Percentiles rank a stretch among this genome's conserved stretches.
Conservation (phyloP, 2,113 vertebrate species). For the Camelus bactrianus region DNA sequence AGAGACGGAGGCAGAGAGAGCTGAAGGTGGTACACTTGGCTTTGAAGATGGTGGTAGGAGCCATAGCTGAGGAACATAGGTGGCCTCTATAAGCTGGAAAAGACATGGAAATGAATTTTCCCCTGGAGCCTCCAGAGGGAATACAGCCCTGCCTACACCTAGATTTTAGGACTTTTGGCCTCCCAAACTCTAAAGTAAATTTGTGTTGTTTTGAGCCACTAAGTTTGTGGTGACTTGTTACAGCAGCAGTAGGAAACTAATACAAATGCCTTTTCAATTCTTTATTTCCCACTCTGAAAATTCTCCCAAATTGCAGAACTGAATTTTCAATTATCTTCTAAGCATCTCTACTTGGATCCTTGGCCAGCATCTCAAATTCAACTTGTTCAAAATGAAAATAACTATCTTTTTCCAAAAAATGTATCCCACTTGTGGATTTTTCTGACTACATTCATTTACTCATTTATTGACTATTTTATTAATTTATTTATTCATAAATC, state of each 20-base stretch:
- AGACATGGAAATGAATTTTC: neutral
- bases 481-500: neutral
- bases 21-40: neutral
- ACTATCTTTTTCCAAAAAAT: neutral
- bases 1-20: neutral
- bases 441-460: neutral
- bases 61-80: neutral
- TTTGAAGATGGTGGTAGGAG: neutral
- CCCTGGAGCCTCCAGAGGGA: neutral
- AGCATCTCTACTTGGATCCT: neutral
- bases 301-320: neutral
- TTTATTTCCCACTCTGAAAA: conserved; percentile 35
- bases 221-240: neutral
- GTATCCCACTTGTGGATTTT: neutral
- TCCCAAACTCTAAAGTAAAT: neutral
- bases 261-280: neutral
- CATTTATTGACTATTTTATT: neutral
- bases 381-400: neutral
- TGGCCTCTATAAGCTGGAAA: neutral
- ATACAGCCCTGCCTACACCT: neutral
- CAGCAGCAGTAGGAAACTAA: neutral
- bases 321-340: neutral
- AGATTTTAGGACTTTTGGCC: neutral
- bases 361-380: neutral
- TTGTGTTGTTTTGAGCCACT: neutral